Evolutionary conservation across 1,140 invertebrate genomes (phyloP).

Genomic region (Halyomorpha halys): DNA sequence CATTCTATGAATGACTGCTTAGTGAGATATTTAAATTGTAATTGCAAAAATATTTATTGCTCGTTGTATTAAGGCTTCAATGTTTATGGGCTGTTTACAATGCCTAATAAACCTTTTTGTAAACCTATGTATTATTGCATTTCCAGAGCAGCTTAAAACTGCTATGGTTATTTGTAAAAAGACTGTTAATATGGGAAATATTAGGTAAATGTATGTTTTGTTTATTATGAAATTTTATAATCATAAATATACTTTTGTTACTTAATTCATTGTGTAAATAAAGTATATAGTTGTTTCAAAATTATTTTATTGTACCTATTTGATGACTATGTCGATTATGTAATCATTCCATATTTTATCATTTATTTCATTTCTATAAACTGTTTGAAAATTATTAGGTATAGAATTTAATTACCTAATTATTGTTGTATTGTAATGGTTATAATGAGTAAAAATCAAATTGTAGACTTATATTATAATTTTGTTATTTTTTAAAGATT

Average conservation of each 20-base stretch:
- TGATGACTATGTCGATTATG: too few species aligned
- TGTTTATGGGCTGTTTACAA: conserved; percentile 16
- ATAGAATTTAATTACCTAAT: too few species aligned
- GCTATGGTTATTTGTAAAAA: conserved; percentile 7
- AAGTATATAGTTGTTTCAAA: conserved; percentile 11
- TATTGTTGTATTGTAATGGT: too few species aligned
- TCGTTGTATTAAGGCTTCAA: conserved; percentile 10
- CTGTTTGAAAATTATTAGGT: too few species aligned
- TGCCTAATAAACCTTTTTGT: not conserved
- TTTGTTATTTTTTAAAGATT: too few species aligned
- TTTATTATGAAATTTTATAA: conserved; percentile 19
- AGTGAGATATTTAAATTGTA: conserved; percentile 16
- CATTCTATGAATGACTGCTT: conserved; percentile 16
- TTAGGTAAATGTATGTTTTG: conserved; percentile 17
- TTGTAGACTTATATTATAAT: too few species aligned
- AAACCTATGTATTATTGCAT: conserved; percentile 14
- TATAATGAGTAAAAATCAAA: too few species aligned
- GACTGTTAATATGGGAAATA: conserved; percentile 16
- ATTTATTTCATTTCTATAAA: too few species aligned
- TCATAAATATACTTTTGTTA: conserved; percentile 19
- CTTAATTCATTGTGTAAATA: conserved; percentile 13
- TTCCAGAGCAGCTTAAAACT: not conserved
- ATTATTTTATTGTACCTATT: too few species aligned
- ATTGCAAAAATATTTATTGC: conserved; percentile 14
- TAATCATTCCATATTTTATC: too few species aligned